Evolutionary conservation across 2,113 vertebrate species (phyloP).

Genomic region (Sapayoa aenigma): DNA sequence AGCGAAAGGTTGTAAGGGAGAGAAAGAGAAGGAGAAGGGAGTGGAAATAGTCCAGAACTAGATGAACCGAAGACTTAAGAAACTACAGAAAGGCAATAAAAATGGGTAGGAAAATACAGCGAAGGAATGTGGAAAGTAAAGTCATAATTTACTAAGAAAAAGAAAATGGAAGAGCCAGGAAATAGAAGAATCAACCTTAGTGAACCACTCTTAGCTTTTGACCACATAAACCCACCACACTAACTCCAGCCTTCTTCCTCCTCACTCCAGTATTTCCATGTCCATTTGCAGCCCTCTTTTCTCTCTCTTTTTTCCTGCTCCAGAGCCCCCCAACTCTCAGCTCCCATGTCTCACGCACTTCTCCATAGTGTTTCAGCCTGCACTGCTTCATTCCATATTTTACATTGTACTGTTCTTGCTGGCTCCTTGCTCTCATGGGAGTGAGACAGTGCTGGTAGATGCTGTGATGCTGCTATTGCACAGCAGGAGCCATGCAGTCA

Average conservation of each 20-base stretch:
- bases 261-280: neutral
- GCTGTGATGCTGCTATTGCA: neutral
- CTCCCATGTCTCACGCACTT: fast-evolving
- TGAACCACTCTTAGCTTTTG: neutral
- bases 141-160: neutral
- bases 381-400: neutral
- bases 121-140: neutral
- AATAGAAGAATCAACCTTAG: neutral
- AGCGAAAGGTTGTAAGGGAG: neutral
- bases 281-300: neutral
- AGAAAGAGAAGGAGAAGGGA: neutral
- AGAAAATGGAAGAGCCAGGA: neutral
- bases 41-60: neutral
- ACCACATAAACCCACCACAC: neutral
- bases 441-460: fast-evolving
- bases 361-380: neutral
- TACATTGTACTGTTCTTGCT: neutral
- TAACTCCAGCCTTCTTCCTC: neutral
- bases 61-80: neutral
- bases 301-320: neutral
- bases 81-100: neutral
- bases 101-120: neutral
- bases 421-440: neutral
- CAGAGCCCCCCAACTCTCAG: neutral
- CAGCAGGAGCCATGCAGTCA: neutral